phyloP scores from a whole-genome alignment of 2,888 invertebrate genomes.

The Drosophila imparisetae region DNA sequence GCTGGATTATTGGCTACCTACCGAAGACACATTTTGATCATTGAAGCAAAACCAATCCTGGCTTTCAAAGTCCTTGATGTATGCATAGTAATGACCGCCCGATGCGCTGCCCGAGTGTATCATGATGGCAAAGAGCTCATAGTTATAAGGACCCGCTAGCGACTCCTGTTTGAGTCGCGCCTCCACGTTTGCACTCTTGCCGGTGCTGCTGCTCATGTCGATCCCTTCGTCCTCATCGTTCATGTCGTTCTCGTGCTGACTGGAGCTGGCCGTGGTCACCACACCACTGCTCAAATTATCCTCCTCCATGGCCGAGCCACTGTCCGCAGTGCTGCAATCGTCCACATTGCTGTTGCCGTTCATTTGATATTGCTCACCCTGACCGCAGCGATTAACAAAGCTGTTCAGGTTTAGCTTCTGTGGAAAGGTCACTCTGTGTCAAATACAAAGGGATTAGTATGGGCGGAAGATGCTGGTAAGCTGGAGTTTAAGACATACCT shows the following conservation, averaged over 20 bases:
- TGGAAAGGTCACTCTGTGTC: conserved; percentile 91
- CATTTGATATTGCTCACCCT: conserved; percentile 62
- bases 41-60: conserved; percentile 95
- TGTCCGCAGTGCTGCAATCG: conserved; percentile 89
- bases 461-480: not conserved
- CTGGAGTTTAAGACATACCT: conserved; percentile 86
- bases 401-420: conserved; percentile 91
- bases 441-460: not conserved
- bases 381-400: conserved; percentile 86
- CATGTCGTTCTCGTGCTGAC: conserved; percentile 83
- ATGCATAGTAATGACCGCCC: conserved; percentile 96
- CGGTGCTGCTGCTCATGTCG: conserved; percentile 86
- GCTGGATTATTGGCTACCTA: conserved; percentile 80
- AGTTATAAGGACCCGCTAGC: conserved; percentile 88
- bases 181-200: conserved; percentile 68
- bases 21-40: conserved; percentile 92
- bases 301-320: conserved; percentile 89
- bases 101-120: conserved; percentile 96
- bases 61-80: conserved; percentile 92
- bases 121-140: conserved; percentile 96
- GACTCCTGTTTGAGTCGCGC: conserved; percentile 77
- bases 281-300: conserved; percentile 86
- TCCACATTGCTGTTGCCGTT: conserved; percentile 85
- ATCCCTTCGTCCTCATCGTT: conserved; percentile 90
- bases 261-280: conserved; percentile 83